Conservation (phyloP, 2,113 vertebrate genomes). For the Poeciliopsis prolifica region DNA sequence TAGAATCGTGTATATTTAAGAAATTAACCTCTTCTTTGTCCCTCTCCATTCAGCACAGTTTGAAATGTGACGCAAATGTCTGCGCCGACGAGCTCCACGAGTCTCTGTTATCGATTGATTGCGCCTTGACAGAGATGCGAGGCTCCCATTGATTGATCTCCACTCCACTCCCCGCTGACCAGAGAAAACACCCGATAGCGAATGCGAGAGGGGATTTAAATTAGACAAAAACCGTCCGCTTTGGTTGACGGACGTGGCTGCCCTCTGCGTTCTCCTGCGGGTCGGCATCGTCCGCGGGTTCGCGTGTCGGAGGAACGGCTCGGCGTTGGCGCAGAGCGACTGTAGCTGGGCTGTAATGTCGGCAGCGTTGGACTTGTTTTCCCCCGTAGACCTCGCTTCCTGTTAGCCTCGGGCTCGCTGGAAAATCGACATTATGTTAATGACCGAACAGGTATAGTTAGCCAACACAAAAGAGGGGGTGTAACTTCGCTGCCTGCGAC, state of each 20-base stretch:
- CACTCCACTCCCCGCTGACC: slow-evolving; percentile 73
- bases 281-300: neutral
- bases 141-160: slow-evolving; percentile 79
- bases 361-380: slow-evolving; percentile 71
- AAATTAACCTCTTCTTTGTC: fast-evolving
- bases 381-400: slow-evolving; percentile 67
- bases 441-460: slow-evolving; percentile 42
- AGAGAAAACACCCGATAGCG: slow-evolving; percentile 69
- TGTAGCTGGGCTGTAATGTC: slow-evolving; percentile 65
- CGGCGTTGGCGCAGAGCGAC: slow-evolving; percentile 15
- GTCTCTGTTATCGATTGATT: slow-evolving; percentile 51
- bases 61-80: fast-evolving
- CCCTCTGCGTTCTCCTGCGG: neutral
- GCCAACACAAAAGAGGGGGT: slow-evolving; percentile 19
- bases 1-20: fast-evolving
- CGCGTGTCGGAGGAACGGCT: neutral
- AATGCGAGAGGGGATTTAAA: slow-evolving; percentile 73
- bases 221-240: slow-evolving; percentile 37
- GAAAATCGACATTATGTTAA: slow-evolving; percentile 53
- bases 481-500: slow-evolving; percentile 18
- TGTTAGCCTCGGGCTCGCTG: slow-evolving; percentile 70
- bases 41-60: neutral
- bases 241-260: slow-evolving; percentile 43
- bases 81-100: neutral
- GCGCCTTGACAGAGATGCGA: slow-evolving; percentile 55